Evolutionary conservation across 2,888 invertebrate species (phyloP), one percentile per base, ranked within the genome.

Genomic region (Apotomis capreana): DNA sequence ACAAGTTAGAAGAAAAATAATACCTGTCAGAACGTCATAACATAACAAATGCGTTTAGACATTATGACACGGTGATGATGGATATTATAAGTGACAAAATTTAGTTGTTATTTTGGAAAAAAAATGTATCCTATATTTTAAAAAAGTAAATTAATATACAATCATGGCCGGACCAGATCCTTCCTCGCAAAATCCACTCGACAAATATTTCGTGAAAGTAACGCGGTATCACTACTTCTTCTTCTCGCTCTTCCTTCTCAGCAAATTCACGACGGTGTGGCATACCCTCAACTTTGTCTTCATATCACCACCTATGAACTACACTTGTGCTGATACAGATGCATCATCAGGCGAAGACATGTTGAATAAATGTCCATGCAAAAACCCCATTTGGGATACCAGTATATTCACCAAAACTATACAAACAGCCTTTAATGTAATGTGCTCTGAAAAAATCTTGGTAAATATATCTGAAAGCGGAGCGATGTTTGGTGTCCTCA

Each of bases 251-350:
- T 57, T 89, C 12, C 89, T 90, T 69, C 3, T 81, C 0, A 81
- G 84, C 44, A 88, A 89, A 73, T 59, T 86, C 12, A 88, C 89
- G 3, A 63, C 86, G 44, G 86, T 86, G 46, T 91, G 90, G 91
- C 91, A 91, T 70, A 77, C 89, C 0, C 73, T 91, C 0, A 89
- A 83, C 73, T 65, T 90, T 4, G 80, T 91, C 72, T 90, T 91
- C 51, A 70, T 90, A 0, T 82, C 88, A 0, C 91, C 90, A 5
- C 88, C 88, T 0, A 86, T 90, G 80, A 78, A 83, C 4, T 90
- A 78, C 55, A 75, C 75, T 15, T 91, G 91, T 69, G 74, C 74
- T 54, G 72, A 52, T 36, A 74, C 73, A 0, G 49, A 37, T 37
- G 44, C n/a, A 0, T 9, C 49, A 61, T 60, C 70, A 6, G 37